Evolutionary conservation across 1,140 invertebrate genomes (phyloP), one percentile per base, ranked within the genome.

Genomic region (Magallana ariakensis): DNA sequence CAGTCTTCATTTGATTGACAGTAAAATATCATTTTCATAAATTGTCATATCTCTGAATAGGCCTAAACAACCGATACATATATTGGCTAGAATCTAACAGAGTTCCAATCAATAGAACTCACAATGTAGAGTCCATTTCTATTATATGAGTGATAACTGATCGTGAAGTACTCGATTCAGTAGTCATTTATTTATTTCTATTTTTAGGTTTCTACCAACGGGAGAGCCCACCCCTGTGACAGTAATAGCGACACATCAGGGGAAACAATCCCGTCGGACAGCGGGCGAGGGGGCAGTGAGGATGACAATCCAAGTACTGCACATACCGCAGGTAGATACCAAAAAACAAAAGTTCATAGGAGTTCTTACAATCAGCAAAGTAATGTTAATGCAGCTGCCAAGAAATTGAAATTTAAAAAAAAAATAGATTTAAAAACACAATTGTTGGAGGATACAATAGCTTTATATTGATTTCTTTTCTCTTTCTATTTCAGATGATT

Each of bases 241-340:
- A 86, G 85, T 22, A 84, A 89, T 55, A 90, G 90, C 82, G 88
- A 90, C 58, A 87, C 87, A n/a, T 90, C 90, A 84, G 90, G 90
- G 85, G 90, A 90, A 83, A 89, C 88, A 81, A 87, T 85, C n/a
- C 85, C 90, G 10, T 89, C 87, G 56, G 90, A 90, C 62, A 90
- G 90, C 70, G 90, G 90, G 15, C 26, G 90, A 46, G 90, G 90
- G 13, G 90, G 88, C 13, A 90, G 90, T 87, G 90, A 90, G 58
- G 88, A 89, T 70, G 90, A 90, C 22, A 85, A 87, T 10, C 81
- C 85, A 6, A 89, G 82, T 19, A 89, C 82, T 81, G 58, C 87
- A 22, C 83, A 56, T 16, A 84, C 82, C 8, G 55, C 55, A 58
- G 82, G 82, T 84, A 33, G 58, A 11, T 82, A 7, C 19, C 33